Percentiles rank a stretch among this genome's conserved stretches.
These are phyloP conservation scores for Hydropsyche tenuis DNA, from an alignment of 1,140 invertebrate species.

Conservation along the genomic window DNA sequence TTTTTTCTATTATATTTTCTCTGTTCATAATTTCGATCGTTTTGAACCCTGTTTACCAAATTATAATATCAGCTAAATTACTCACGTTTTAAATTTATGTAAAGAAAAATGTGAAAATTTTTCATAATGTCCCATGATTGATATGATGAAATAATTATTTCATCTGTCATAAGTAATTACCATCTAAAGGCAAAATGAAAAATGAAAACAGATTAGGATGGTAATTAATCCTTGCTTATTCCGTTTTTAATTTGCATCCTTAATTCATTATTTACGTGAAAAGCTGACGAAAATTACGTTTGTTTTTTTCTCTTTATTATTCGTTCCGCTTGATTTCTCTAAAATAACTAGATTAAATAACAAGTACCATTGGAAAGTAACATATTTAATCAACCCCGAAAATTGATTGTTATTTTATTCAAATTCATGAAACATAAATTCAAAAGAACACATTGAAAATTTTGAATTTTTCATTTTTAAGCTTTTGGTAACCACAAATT, in stretches of 20 bases:
- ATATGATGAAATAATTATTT: conserved; percentile 31
- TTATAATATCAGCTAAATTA: background rate
- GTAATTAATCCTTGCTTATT: conserved; percentile 34
- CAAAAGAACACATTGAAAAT: too few species aligned
- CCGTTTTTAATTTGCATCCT: conserved; percentile 22
- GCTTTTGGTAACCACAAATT: too few species aligned
- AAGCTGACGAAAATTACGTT: background rate
- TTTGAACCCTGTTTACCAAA: conserved; percentile 21
- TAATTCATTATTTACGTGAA: conserved; percentile 2
- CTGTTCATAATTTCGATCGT: background rate
- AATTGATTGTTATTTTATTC: too few species aligned
- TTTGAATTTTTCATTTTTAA: too few species aligned
- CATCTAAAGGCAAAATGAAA: conserved; percentile 25
- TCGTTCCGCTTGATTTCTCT: too few species aligned
- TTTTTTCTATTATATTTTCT: too few species aligned
- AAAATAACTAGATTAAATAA: too few species aligned
- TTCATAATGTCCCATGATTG: background rate
- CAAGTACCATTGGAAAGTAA: too few species aligned
- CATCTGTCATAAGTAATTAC: conserved; percentile 29
- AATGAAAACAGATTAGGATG: conserved; percentile 24
- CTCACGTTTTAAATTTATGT: background rate
- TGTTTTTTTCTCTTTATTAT: background rate
- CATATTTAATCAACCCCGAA: too few species aligned
- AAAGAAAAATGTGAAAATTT: background rate
- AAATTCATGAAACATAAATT: too few species aligned